Percentiles rank a stretch among this genome's conserved stretches.
Evolutionary conservation across 2,113 vertebrate genomes (phyloP).

Genomic region (Lepisosteus osseus): DNA sequence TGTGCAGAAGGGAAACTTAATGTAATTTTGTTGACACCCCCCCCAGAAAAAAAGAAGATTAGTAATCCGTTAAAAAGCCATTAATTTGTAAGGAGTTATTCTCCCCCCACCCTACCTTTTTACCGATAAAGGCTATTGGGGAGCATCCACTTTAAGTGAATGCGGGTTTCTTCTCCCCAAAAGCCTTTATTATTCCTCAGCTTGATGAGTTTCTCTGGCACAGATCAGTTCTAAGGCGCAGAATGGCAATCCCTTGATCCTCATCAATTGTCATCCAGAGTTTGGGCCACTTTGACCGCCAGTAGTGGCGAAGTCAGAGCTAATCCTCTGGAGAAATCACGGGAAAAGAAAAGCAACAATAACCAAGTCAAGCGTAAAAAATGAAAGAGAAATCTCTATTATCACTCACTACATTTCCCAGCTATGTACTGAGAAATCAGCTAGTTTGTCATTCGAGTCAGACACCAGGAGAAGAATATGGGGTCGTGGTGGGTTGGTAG

Average conservation of each 20-base stretch:
- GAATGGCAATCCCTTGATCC: conserved; percentile 93
- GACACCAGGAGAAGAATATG: conserved; percentile 91
- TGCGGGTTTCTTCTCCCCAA: conserved; percentile 69
- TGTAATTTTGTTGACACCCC: too few relatives aligned
- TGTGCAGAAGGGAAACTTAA: too few relatives aligned
- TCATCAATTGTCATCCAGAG: conserved; percentile 93
- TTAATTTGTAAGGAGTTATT: conserved; percentile 78
- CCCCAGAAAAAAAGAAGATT: conserved; percentile 24
- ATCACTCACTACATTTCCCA: conserved; percentile 96
- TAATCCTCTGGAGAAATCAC: conserved; percentile 98
- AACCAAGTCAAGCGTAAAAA: conserved; percentile 99
- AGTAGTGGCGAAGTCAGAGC: conserved; percentile 97
- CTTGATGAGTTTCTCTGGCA: conserved; percentile 87
- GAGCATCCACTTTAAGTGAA: conserved; percentile 76
- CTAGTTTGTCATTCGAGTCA: conserved; percentile 98
- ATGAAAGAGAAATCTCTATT: conserved; percentile 99
- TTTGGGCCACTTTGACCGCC: conserved; percentile 94
- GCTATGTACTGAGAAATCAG: conserved; percentile 94
- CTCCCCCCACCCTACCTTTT: conserved; percentile 28
- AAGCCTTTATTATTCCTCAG: conserved; percentile 74
- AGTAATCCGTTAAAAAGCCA: conserved; percentile 80
- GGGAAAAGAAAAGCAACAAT: conserved; percentile 99
- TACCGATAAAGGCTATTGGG: conserved; percentile 56
- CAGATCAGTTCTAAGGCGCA: conserved; percentile 79
- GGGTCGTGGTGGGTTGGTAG: conserved; percentile 94